These are phyloP conservation scores for Echeneis naucrates DNA, from an alignment of 2,797 vertebrate genomes.

Conservation along the genomic window DNA sequence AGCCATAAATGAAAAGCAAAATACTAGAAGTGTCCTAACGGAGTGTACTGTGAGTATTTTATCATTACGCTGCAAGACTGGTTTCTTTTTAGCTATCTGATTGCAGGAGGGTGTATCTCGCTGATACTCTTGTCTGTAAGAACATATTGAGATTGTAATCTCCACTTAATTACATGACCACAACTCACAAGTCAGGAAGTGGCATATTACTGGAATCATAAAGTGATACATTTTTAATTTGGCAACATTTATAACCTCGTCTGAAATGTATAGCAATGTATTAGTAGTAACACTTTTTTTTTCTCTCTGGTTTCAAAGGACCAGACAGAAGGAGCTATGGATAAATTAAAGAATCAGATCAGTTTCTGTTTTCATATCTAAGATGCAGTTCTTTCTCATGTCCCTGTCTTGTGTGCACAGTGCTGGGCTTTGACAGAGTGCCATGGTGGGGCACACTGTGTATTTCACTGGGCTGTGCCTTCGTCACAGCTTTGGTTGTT, in stretches of 20 bases:
- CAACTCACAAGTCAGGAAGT: neutral
- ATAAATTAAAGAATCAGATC: slow-evolving; percentile 12
- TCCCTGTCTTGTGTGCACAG: slow-evolving; percentile 83
- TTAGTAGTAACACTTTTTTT: slow-evolving; percentile 2
- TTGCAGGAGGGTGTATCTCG: slow-evolving; percentile 16
- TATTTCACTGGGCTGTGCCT: slow-evolving; percentile 89
- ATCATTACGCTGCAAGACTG: slow-evolving; percentile 63
- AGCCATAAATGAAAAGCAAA: neutral
- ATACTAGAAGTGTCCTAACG: neutral
- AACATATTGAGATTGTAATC: slow-evolving; percentile 6
- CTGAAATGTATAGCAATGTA: neutral
- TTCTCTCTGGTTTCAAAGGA: slow-evolving; percentile 1
- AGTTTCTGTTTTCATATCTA: neutral
- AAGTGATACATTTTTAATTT: neutral
- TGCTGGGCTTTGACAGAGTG: slow-evolving; percentile 94
- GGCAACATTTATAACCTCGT: neutral
- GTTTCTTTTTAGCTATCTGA: slow-evolving; percentile 65
- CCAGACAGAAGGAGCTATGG: neutral
- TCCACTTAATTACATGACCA: slow-evolving; percentile 21
- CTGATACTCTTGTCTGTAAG: slow-evolving; percentile 62
- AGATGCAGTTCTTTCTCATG: slow-evolving; percentile 43
- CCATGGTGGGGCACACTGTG: slow-evolving; percentile 93
- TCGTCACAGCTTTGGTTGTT: slow-evolving; percentile 89
- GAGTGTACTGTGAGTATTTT: slow-evolving; percentile 27
- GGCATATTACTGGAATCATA: neutral